phyloP scores from a whole-genome alignment of 2,113 vertebrate genomes.

The Actenoides lindsayi region DNA sequence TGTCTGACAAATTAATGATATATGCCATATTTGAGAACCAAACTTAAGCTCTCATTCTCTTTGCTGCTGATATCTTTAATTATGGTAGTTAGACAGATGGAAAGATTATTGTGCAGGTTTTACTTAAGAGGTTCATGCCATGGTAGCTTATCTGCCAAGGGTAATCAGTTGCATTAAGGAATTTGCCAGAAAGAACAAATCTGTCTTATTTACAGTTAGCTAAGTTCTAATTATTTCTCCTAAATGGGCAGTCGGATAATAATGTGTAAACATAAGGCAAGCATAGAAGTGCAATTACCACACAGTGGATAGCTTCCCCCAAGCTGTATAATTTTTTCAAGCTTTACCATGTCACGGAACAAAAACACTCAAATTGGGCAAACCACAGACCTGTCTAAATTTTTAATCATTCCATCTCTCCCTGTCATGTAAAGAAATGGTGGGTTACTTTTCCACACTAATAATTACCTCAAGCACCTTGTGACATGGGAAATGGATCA shows the following conservation, averaged over 20 bases:
- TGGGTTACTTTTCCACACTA: not conserved
- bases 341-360: not conserved
- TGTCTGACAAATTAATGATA: slow-evolving; percentile 64
- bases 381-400: not conserved
- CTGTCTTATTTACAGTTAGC: slow-evolving; percentile 70
- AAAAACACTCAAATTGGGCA: not conserved
- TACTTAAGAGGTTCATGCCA: slow-evolving; percentile 68
- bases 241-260: slow-evolving; percentile 58
- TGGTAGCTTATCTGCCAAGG: slow-evolving; percentile 59
- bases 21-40: slow-evolving; percentile 57
- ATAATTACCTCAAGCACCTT: not conserved
- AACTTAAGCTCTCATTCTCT: slow-evolving; percentile 66
- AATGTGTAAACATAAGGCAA: slow-evolving; percentile 54
- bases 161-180: slow-evolving; percentile 66
- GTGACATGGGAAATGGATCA: not conserved
- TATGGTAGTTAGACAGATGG: slow-evolving; percentile 74
- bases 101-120: slow-evolving; percentile 70
- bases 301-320: not conserved
- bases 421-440: not conserved
- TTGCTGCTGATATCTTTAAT: slow-evolving; percentile 65
- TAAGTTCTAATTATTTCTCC: slow-evolving; percentile 65
- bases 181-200: slow-evolving; percentile 72
- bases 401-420: not conserved
- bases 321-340: not conserved
- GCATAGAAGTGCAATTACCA: slow-evolving; percentile 15